Evolutionary conservation across 2,113 vertebrate genomes (phyloP).

Genomic region (Mormoops blainvillei): DNA sequence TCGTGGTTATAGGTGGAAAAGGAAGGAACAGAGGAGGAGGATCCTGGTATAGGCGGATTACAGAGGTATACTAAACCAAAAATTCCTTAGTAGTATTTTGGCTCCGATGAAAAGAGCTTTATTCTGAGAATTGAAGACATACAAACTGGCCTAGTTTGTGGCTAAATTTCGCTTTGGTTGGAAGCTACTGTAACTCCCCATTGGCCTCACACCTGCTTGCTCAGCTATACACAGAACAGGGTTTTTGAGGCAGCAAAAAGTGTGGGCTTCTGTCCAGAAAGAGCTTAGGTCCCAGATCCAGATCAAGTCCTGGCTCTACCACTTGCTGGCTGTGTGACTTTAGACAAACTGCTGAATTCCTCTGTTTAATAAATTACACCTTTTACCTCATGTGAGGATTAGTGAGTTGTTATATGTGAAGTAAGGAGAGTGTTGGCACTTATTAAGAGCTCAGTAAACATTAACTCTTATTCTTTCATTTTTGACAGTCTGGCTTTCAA

Average conservation of each 20-base stretch:
- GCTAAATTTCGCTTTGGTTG: background rate
- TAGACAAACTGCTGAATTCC: background rate
- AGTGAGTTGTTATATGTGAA: background rate
- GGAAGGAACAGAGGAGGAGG: background rate
- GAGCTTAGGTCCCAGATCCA: background rate
- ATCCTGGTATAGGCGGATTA: background rate
- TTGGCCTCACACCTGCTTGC: background rate
- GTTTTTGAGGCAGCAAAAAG: background rate
- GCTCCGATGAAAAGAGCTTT: background rate
- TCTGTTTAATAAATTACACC: background rate
- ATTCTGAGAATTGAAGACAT: background rate
- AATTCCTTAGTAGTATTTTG: background rate
- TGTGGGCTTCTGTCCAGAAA: background rate
- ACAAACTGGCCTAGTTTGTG: background rate
- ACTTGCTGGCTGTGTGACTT: background rate
- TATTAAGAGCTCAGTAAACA: background rate
- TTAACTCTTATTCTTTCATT: background rate
- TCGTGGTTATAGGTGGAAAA: background rate
- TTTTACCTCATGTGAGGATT: background rate
- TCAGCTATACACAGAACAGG: background rate
- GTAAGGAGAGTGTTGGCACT: background rate
- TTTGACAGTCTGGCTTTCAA: conserved; percentile 5
- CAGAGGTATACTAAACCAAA: background rate
- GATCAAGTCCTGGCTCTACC: background rate
- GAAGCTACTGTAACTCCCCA: background rate